Evolutionary conservation across 2,797 vertebrate genomes (phyloP), one percentile per base, ranked within the genome.

Genomic region (Falco novaeseelandiae): DNA sequence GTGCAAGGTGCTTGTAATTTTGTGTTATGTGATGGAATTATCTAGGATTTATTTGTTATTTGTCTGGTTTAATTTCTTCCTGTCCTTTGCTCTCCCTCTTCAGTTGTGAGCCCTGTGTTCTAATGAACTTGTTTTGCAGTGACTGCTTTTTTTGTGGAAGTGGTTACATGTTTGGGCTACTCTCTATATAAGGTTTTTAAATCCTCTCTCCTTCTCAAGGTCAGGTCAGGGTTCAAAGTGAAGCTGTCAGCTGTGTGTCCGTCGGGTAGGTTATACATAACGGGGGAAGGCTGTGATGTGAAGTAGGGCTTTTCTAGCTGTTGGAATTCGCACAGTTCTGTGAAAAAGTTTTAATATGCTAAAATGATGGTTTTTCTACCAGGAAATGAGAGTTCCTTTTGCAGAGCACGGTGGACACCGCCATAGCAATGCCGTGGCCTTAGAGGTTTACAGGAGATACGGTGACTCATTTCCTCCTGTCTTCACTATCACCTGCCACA

Each of bases 261-360:
- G 42, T 67, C 46, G 49, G 44, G 17, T 23, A 4, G 0, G 0
- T 42, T 49, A 9, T 6, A 13, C 29, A 3, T 18, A 10, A 15
- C 22, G 12, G 23, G 58, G 73, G 22, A 29, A 83, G 52, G 40
- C 48, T 87, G n/a, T 52, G 82, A 44, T 40, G 42, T 34, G 42
- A 32, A 29, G 8, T 15, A 32, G 25, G 2, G 74, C 21, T 87
- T 9, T 85, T 65, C 25, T 69, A 76, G 69, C 17, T 48, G 2
- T 23, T 71, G n/a, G 65, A 18, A 0, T 0, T 49, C 25, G 27
- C 26, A 8, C 6, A 23, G 55, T 71, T 81, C 22, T 49, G 3
- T 44, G 49, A 15, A 83, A 19, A 78, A 26, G 9, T 65, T 85
- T 48, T 77, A n/a, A 87, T 71, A 21, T 12, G 16, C 14, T 72